Base-by-base conservation (phyloP, 2,888 invertebrate genomes). In the Mythimna pallens region DNA sequence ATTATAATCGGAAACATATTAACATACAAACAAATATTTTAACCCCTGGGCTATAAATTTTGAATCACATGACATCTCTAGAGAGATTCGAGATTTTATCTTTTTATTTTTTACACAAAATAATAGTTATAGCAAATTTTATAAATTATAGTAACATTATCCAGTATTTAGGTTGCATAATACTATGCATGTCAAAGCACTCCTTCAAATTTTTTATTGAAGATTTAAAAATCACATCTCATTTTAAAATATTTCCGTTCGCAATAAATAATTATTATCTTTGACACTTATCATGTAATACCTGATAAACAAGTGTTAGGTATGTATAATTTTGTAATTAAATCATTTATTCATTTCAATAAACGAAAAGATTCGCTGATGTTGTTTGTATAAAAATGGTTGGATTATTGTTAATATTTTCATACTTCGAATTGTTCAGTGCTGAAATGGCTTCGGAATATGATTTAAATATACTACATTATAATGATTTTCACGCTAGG, bases 401-500 rank as follows among this genome's bases (percentile, higher is more conserved):
- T 0, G 55, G 22, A 50, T 22, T 70, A 50, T 40, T 78, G 17
- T 14, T 78, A 1, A 22, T 78, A 30, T 40, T 62, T 64, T 84
- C 70, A 72, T 72, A 85, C 12, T 62, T 90, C 1, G 69, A 72
- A 61, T 68, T 84, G 14, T 83, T 86, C 1, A 54, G 78, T 84
- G 89, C 86, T 52, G 82, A 92, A 79, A 84, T 81, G 70, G 82
- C 43, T 17, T 52, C 40, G 1, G 68, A 85, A 65, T 94, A 90
- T 83, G 87, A 89, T 0, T 82, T 96, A 52, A 95, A 95, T 80
- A 93, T 96, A 76, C 71, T 96, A 40, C 95, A 96, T 85, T 94
- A 94, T 67, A 95, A 95, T 89, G 95, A 95, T 81, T 95, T 95
- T 80, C 95, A 95, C 85, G 95, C 95, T 8, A 92, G 95, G 95